These are phyloP conservation scores for Ctenopoma multispine DNA, from an alignment of 2,797 vertebrate genomes.

Conservation along the genomic window DNA sequence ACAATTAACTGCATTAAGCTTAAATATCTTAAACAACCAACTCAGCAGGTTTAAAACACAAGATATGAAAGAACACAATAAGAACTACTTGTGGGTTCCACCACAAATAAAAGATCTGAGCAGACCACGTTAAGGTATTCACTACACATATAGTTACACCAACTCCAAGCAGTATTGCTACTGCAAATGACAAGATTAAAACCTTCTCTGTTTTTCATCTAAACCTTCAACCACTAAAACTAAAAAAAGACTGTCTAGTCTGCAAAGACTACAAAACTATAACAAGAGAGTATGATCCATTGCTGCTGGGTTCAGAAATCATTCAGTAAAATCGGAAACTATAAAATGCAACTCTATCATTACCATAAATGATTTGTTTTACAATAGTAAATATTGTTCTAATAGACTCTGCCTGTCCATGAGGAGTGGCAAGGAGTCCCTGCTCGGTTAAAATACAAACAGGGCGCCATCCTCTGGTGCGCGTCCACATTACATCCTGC, in stretches of 20 bases:
- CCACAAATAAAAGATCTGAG: constrained; percentile 42
- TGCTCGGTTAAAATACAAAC: constrained; percentile 52
- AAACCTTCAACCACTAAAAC: background rate
- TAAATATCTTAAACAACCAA: constrained; percentile 33
- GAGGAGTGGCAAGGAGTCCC: constrained; percentile 5
- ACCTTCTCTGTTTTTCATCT: background rate
- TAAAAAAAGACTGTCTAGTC: constrained; percentile 5
- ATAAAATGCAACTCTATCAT: background rate
- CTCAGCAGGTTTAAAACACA: constrained; percentile 42
- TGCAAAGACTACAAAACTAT: constrained; percentile 1
- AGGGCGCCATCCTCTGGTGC: constrained; percentile 76
- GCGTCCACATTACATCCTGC: constrained; percentile 50
- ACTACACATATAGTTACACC: background rate
- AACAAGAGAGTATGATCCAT: background rate
- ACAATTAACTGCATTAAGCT: constrained; percentile 36
- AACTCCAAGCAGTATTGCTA: constrained; percentile 3
- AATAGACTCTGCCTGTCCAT: constrained; percentile 6
- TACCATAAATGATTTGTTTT: background rate
- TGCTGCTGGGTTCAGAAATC: background rate
- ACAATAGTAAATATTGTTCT: constrained; percentile 15
- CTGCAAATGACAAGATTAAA: constrained; percentile 4
- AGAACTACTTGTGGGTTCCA: constrained; percentile 20
- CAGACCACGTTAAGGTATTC: constrained; percentile 15
- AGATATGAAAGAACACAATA: constrained; percentile 8
- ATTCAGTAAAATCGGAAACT: constrained; percentile 3